phyloP scores from a whole-genome alignment of 2,113 vertebrate genomes.

The Okapia johnstoni region DNA sequence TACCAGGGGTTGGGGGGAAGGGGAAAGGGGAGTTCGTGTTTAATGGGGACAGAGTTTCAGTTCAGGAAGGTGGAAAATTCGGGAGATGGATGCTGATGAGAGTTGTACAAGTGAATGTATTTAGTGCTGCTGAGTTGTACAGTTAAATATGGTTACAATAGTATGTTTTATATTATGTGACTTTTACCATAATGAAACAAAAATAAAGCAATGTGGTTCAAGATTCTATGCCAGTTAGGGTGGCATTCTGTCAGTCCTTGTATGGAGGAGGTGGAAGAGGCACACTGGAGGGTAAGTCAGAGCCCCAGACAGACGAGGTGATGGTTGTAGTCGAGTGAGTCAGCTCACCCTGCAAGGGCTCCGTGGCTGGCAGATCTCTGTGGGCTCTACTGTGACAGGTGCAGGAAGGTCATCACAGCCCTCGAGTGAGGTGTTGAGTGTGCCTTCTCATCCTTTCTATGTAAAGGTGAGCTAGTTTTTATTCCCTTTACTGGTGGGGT shows the following conservation, averaged over 20 bases:
- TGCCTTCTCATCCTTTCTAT: neutral
- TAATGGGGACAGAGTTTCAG: neutral
- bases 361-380: neutral
- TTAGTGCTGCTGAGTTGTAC: neutral
- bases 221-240: neutral
- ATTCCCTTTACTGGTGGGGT: neutral
- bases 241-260: neutral
- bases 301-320: neutral
- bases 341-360: neutral
- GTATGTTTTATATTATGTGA: neutral
- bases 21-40: neutral
- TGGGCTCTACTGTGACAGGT: too few relatives aligned
- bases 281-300: neutral
- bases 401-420: neutral
- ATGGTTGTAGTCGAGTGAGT: neutral
- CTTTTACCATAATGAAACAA: neutral
- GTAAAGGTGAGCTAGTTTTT: neutral
- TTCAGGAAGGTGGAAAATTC: neutral
- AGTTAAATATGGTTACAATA: neutral
- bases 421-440: fast-evolving
- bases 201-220: neutral
- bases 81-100: neutral
- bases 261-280: neutral
- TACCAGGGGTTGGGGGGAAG: neutral
- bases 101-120: neutral